Evolutionary conservation across 64 coral and sea anemone species (phyloP).

Genomic region (Anthopleura sola): DNA sequence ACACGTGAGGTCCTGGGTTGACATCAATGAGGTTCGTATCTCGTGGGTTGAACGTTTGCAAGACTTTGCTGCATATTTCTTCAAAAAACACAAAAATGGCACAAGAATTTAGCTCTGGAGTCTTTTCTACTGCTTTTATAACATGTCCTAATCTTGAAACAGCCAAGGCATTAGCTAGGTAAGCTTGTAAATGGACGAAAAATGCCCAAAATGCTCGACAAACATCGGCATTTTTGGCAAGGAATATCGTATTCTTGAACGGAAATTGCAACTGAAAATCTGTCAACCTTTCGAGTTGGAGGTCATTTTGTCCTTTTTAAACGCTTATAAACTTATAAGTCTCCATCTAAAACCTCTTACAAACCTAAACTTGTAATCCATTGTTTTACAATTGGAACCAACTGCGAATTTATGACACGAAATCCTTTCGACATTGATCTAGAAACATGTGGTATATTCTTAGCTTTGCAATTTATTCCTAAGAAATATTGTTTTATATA

Average conservation of each 20-base stretch:
- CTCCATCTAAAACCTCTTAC: neutral
- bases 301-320: neutral
- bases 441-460: neutral
- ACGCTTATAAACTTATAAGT: neutral
- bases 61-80: neutral
- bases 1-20: neutral
- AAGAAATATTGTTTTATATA: neutral
- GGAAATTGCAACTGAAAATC: neutral
- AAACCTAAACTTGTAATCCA: neutral
- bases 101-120: neutral
- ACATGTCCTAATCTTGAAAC: constrained; percentile 19
- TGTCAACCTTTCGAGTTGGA: neutral
- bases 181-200: neutral
- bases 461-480: neutral
- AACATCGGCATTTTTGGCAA: neutral
- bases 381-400: neutral
- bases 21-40: neutral
- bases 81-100: neutral
- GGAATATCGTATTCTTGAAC: neutral
- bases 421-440: neutral
- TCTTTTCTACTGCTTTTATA: constrained; percentile 7
- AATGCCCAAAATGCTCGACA: neutral
- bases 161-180: constrained; percentile 23
- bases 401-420: neutral
- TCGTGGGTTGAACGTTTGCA: neutral